These are phyloP conservation scores for Enteromius fasciolatus DNA, from an alignment of 2,797 vertebrate species.

Conservation along the genomic window DNA sequence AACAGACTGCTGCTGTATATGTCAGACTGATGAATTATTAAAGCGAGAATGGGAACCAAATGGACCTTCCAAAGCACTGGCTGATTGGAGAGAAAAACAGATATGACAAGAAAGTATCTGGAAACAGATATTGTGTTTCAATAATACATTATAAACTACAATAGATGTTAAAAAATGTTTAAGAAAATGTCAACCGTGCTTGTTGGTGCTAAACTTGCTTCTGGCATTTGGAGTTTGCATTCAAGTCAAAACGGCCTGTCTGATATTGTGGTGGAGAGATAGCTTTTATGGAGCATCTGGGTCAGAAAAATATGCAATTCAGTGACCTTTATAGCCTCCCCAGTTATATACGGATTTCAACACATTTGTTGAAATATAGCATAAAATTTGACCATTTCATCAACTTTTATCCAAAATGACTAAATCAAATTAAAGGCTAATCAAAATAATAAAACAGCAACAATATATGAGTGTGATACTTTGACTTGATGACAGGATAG, in stretches of 20 bases:
- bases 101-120: neutral
- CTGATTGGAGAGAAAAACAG: neutral
- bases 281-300: neutral
- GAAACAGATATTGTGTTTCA: neutral
- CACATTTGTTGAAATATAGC: too few relatives aligned
- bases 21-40: constrained; percentile 15
- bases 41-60: neutral
- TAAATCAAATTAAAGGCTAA: too few relatives aligned
- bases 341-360: neutral
- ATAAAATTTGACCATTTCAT: too few relatives aligned
- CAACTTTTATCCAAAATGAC: too few relatives aligned
- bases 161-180: neutral
- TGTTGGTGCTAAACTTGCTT: neutral
- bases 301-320: neutral
- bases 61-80: neutral
- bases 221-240: neutral
- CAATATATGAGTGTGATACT: too few relatives aligned
- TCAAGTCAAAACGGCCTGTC: neutral
- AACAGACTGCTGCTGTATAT: neutral
- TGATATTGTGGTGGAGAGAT: neutral
- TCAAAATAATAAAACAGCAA: too few relatives aligned
- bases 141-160: neutral
- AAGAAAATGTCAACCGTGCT: neutral
- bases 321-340: neutral
- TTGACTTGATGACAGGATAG: too few relatives aligned